Base-by-base conservation (phyloP, 2,797 vertebrate genomes). In the Emydoidea blandingii region DNA sequence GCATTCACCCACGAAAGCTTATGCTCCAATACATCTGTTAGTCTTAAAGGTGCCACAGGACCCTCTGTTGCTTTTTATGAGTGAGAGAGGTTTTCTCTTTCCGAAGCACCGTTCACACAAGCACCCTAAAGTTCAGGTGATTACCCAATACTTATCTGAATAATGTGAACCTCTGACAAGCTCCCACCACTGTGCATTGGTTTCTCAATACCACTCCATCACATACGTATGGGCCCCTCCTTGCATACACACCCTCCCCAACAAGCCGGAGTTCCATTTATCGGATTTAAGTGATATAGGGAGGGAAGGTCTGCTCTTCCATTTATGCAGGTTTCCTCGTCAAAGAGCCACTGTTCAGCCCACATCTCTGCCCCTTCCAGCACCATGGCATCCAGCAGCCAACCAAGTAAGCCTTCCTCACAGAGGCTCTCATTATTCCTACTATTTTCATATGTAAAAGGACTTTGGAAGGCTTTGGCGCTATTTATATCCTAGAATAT, bases 111-210 rank as follows among this genome's bases (percentile, higher is more conserved):
- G 53, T 9, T 79, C 80, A 53, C 25, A 0, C 8, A 84, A 87
- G 44, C 50, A 79, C 15, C 65, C n/a, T 72, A 23, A 37, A 49
- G 25, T 44, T 86, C 7, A 0, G 12, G 44, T 25, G 41, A 31
- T 29, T 27, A 92, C 87, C 15, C n/a, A 31, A 78, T 4, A 49
- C 27, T 5, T 37, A 72, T 41, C n/a, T 68, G n/a, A 34, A 15
- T 11, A 19, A 54, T 2, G 2, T 31, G 74, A 16, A 15, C 2
- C 0, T 0, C 6, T 79, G 76, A 50, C 16, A 85, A 83, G 53
- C 44, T 52, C 76, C 23, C 27, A 54, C 27, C 53, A 16, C 34
- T 11, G n/a, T 29, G 19, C 16, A 80, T 7, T 57, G 27, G 9
- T 47, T 41, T 57, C 16, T 56, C 52, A 25, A 3, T 50, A 8